These are phyloP conservation scores for Corticium candelabrum DNA, from an alignment of 37 sponge, comb jelly and placozoan species.

Conservation along the genomic window DNA sequence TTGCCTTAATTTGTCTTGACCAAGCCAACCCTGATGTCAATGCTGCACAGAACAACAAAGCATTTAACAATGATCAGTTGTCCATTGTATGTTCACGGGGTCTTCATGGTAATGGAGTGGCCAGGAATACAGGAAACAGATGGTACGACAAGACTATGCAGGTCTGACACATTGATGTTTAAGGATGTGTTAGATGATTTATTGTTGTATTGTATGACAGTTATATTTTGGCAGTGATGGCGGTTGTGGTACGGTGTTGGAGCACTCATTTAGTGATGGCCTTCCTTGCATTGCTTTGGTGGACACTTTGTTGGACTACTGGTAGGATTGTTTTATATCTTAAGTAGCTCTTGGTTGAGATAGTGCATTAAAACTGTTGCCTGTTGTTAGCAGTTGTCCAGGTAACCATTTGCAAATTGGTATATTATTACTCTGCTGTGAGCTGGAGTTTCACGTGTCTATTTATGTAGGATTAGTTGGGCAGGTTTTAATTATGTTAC, in stretches of 20 bases:
- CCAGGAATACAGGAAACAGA: constrained; percentile 57
- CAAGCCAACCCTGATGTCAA: not conserved
- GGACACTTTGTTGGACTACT: not conserved
- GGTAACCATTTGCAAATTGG: too few species aligned
- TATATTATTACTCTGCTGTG: too few species aligned
- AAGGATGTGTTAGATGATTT: not conserved
- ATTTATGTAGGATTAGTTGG: too few species aligned
- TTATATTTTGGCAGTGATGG: constrained; percentile 34
- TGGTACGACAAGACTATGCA: constrained; percentile 80
- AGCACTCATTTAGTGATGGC: constrained; percentile 14
- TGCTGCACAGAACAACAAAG: not conserved
- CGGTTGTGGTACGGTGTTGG: constrained; percentile 8
- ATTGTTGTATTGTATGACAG: not conserved
- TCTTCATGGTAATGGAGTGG: constrained; percentile 72
- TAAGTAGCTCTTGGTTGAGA: too few species aligned
- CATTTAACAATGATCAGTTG: not conserved
- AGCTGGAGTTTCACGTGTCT: too few species aligned
- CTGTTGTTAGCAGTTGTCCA: too few species aligned
- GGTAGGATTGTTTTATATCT: not conserved
- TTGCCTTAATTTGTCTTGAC: not conserved
- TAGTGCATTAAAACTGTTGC: too few species aligned
- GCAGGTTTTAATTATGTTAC: too few species aligned
- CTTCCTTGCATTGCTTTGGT: constrained; percentile 6
- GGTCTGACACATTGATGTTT: too few species aligned
- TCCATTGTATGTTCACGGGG: constrained; percentile 27